Evolutionary conservation across 2,113 vertebrate genomes (phyloP).

Genomic region (Ochotona princeps): DNA sequence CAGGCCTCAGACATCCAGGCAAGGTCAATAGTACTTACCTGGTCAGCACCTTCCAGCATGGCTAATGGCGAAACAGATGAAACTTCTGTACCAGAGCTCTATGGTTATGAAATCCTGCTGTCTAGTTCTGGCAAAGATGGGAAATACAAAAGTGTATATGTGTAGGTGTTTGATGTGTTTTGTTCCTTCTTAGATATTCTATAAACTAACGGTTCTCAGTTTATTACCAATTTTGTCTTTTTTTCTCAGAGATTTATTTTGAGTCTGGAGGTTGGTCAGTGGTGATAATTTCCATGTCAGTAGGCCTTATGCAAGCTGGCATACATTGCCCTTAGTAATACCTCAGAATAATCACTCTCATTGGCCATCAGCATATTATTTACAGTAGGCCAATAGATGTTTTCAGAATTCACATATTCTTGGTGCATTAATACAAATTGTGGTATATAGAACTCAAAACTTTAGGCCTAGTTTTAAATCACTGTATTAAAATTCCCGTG

Average conservation of each 20-base stretch:
- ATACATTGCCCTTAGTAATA: not conserved
- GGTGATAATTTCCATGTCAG: not conserved
- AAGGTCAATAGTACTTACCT: constrained; percentile 88
- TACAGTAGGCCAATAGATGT: not conserved
- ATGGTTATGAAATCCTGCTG: constrained; percentile 92
- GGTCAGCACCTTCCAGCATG: constrained; percentile 89
- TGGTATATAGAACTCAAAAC: not conserved
- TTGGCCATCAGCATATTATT: not conserved
- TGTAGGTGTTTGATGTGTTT: constrained; percentile 85
- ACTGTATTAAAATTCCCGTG: not conserved
- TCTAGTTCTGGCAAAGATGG: constrained; percentile 94
- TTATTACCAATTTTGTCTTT: constrained; percentile 22
- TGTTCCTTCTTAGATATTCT: not conserved
- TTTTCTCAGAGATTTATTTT: constrained; percentile 58
- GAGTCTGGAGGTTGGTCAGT: not conserved
- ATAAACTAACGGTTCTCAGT: not conserved
- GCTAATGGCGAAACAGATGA: constrained; percentile 83
- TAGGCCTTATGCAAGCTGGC: not conserved
- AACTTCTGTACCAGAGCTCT: constrained; percentile 82
- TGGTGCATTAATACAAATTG: not conserved
- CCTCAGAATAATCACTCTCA: not conserved
- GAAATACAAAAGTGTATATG: constrained; percentile 91
- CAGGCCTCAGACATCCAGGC: constrained; percentile 95
- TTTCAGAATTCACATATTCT: not conserved
- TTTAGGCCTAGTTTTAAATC: not conserved